These are phyloP conservation scores for Menidia menidia DNA, from an alignment of 2,797 vertebrate species.

Conservation along the genomic window DNA sequence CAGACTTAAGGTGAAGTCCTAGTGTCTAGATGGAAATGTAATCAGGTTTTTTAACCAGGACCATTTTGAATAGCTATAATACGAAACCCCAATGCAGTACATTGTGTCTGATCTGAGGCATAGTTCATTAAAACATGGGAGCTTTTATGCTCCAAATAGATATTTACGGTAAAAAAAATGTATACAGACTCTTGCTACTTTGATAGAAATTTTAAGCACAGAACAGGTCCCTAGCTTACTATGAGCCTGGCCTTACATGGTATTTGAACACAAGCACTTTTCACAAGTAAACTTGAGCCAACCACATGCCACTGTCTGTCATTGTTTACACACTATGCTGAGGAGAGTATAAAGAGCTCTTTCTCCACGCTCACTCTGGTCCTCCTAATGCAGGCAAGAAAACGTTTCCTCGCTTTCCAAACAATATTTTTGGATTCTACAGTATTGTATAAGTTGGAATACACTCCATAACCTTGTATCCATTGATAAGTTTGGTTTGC, in stretches of 20 bases:
- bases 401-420: conserved; percentile 42
- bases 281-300: conserved; percentile 78
- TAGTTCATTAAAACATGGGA: background rate
- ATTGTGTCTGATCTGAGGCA: background rate
- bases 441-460: conserved; percentile 42
- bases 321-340: conserved; percentile 73
- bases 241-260: conserved; percentile 51
- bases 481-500: conserved; percentile 13
- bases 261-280: conserved; percentile 72
- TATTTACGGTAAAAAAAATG: too few relatives aligned
- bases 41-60: too few relatives aligned
- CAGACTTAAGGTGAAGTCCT: too few relatives aligned
- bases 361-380: conserved; percentile 68
- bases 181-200: background rate
- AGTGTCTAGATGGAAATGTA: too few relatives aligned
- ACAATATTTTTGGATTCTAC: conserved; percentile 61
- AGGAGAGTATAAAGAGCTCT: conserved; percentile 79
- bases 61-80: too few relatives aligned
- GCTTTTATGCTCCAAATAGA: background rate
- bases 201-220: conserved; percentile 15
- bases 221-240: conserved; percentile 19
- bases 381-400: conserved; percentile 47
- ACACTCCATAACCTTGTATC: conserved; percentile 29
- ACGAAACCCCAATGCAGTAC: background rate
- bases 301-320: conserved; percentile 72